phyloP scores from a whole-genome alignment of 37 sponge, comb jelly and placozoan genomes.

The Halichondria panicea region DNA sequence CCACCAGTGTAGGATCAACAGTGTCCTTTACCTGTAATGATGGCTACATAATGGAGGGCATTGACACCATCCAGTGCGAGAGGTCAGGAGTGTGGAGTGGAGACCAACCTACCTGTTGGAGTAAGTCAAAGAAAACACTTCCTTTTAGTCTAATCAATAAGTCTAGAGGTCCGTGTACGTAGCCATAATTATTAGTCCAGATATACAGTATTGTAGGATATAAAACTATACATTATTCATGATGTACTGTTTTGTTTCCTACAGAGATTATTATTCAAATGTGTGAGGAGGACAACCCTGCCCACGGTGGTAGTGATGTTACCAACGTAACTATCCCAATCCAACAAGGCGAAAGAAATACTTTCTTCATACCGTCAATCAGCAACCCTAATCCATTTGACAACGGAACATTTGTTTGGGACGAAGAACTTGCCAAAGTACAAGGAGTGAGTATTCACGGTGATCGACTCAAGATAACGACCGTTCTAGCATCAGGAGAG shows the following conservation, averaged over 20 bases:
- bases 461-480: background rate
- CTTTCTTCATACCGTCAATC: background rate
- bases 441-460: background rate
- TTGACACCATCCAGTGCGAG: background rate
- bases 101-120: constrained; percentile 27
- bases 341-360: background rate
- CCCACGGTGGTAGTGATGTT: background rate
- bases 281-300: background rate
- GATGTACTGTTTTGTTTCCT: background rate
- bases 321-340: constrained; percentile 16
- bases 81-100: constrained; percentile 15
- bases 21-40: constrained; percentile 16
- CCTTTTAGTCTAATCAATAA: too few relatives aligned
- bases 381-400: background rate
- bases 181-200: background rate
- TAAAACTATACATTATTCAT: background rate
- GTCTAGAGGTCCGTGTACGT: too few relatives aligned
- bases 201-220: too few relatives aligned
- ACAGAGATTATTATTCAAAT: background rate
- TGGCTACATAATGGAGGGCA: constrained; percentile 14
- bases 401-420: too few relatives aligned
- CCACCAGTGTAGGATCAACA: background rate
- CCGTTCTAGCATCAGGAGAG: constrained; percentile 13
- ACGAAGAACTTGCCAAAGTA: too few relatives aligned
- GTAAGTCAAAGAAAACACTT: constrained; percentile 50